Base-by-base conservation (phyloP, 2,113 vertebrate genomes). In the Phrynocephalus versicolor region DNA sequence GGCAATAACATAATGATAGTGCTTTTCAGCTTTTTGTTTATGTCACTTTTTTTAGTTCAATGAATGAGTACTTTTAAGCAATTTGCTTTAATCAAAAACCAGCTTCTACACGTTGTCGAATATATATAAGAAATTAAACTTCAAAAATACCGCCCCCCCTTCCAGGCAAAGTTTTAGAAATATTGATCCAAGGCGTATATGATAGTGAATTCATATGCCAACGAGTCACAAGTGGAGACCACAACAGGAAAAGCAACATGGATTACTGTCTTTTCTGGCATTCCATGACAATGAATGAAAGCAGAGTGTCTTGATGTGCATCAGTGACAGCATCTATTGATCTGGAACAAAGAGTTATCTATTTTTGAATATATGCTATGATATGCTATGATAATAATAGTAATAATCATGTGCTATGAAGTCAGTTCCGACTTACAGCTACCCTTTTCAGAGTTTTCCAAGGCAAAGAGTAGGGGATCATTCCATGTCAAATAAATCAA, bases 1-100 rank as follows among this genome's bases (percentile, higher is more conserved):
- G 94, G 72, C 62, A 87, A 88, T 94, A 93, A 96, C 91, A 95
- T 94, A 94, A 94, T 93, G 91, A 92, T 87, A 92, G 81, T 78
- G 83, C 92, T 92, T 92, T 93, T 93, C 88, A 9, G 0, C 60
- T 90, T 93, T 91, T 92, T 95, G 87, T 86, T 91, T 81, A 84
- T 1, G 30, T 90, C 88, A 73, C 70, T 64, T 89, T 69, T n/a
- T 4, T 79, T 84, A 87, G 87, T 81, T 88, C 85, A 81, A 73
- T 89, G 89, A 83, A 88, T 78, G 88, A 95, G 93, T 92, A 89
- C 93, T 94, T 93, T 91, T 91, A 93, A 93, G 88, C 39, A 92
- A 92, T 3, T 1, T 87, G 80, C 88, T 92, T 94, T 87, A 76
- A 12, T 81, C 45, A 60, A 79, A 88, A 87, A 91, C 88, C 87